Evolutionary conservation across 2,113 vertebrate species (phyloP).

Genomic region (human): GRCh38 chr5:93628501-93629000

Average conservation of each 20-base stretch:
- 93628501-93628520: not conserved
- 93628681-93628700: not conserved
- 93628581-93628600: not conserved
- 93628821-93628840: not conserved
- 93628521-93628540: not conserved
- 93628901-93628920: not conserved
- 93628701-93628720: not conserved
- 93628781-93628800: not conserved
- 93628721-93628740: not conserved
- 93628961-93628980: not conserved
- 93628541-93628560: not conserved
- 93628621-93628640: not conserved
- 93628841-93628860: not conserved
- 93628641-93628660: not conserved
- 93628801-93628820: not conserved
- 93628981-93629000: not conserved
- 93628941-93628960: not conserved
- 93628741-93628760: not conserved
- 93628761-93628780: not conserved
- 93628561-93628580: not conserved
- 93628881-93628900: not conserved
- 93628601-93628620: not conserved
- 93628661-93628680: not conserved
- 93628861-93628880: not conserved
- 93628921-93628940: not conserved